phyloP scores from a whole-genome alignment of 1,140 invertebrate genomes.

The Anoplolepis gracilipes region DNA sequence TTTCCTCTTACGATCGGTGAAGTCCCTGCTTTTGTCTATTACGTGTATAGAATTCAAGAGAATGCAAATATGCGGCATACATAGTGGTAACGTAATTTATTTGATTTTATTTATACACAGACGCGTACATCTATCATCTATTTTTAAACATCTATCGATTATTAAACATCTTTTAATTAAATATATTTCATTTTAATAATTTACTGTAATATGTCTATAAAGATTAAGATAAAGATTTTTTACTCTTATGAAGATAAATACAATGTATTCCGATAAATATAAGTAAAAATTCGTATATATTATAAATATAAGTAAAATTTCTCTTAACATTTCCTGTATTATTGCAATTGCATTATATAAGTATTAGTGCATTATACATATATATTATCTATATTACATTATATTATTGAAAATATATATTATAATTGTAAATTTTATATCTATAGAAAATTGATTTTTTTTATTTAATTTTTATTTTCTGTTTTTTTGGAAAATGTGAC shows the following conservation, averaged over 20 bases:
- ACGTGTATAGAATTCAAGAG: neutral
- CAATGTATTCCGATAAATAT: neutral
- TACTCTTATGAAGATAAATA: neutral
- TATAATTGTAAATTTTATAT: neutral
- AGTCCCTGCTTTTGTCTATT: slow-evolving; percentile 55
- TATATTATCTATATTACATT: neutral
- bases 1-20: slow-evolving; percentile 60
- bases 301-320: too few relatives aligned
- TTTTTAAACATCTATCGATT: neutral
- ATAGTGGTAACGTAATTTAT: neutral
- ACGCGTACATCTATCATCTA: neutral
- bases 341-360: neutral
- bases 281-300: too few relatives aligned
- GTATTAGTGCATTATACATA: neutral
- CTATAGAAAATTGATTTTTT: neutral
- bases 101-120: neutral
- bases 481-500: neutral
- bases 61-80: slow-evolving; percentile 3
- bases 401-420: neutral
- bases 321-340: neutral
- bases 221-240: neutral
- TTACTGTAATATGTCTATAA: too few relatives aligned
- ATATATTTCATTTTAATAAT: neutral
- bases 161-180: neutral
- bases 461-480: neutral